Evolutionary conservation across 2,113 vertebrate species (phyloP), one percentile per base, ranked within the genome.

Genomic region (Ifrita kowaldi): DNA sequence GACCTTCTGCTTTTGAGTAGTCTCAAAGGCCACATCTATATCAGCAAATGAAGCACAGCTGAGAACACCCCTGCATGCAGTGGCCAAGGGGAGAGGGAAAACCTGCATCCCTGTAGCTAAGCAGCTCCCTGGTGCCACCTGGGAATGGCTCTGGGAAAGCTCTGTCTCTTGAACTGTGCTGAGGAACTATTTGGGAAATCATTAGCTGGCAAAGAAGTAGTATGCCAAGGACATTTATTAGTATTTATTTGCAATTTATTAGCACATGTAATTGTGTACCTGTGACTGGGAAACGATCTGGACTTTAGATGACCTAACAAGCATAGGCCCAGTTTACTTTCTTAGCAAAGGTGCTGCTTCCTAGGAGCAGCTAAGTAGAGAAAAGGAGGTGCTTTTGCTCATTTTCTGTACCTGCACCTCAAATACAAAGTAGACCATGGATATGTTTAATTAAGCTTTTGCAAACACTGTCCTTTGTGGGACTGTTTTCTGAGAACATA

Each of bases 121-220:
- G 90, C 0, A 0, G 7, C 42, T 68, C 47, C 1, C 0, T 73
- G 33, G 39, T 56, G 23, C 17, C 57, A 35, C 46, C 49, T 22
- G 67, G 35, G 24, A 88, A 86, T 20, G 18, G 42, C 20, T 77
- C 26, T 83, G 63, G 62, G 62, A 71, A 76, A 80, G 27, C 15
- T 76, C 62, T 76, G 39, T 21, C 63, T 80, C 80, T 74, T 77
- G 71, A 81, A 23, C 32, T 41, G 32, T 1, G 1, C 64, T 14
- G 41, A 87, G 60, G 28, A 87, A 23, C 47, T 65, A 6, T 37
- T 15, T 81, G 60, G 18, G 42, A 92, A 87, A 67, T 33, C 21
- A 13, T 53, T 69, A 57, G 10, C 35, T 65, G 50, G 28, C 28
- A 49, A 57, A 76, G 17, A 65, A 91, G 22, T 12, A n/a, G 10